These are phyloP conservation scores for Tringa solitaria DNA, from an alignment of 2,113 vertebrate species.

Conservation along the genomic window DNA sequence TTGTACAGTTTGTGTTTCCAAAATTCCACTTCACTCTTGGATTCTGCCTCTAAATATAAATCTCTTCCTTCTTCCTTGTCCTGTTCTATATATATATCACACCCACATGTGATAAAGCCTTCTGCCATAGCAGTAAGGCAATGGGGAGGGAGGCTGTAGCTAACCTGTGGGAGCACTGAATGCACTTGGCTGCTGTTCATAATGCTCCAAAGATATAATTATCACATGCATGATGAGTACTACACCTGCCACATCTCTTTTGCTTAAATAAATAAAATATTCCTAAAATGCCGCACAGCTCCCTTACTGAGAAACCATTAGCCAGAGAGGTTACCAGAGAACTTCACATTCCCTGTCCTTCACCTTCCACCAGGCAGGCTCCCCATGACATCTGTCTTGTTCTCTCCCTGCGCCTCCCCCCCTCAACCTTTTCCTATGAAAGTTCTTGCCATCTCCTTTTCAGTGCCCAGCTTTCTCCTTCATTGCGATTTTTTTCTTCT, in stretches of 20 bases:
- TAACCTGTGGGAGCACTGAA: constrained; percentile 60
- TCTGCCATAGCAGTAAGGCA: constrained; percentile 43
- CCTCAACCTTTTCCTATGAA: neutral
- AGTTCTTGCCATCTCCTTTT: neutral
- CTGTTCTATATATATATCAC: constrained; percentile 53
- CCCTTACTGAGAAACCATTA: neutral
- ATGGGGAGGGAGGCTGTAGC: constrained; percentile 40
- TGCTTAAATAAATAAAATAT: constrained; percentile 53
- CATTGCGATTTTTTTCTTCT: neutral
- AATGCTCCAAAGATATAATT: constrained; percentile 65
- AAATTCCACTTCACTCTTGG: constrained; percentile 28
- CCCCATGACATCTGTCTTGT: neutral
- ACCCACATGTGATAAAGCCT: constrained; percentile 64
- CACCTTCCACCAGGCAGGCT: neutral
- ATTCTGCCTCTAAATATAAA: constrained; percentile 65
- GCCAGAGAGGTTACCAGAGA: neutral
- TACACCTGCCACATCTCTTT: constrained; percentile 70
- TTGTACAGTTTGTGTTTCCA: neutral
- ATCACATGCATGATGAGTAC: constrained; percentile 60
- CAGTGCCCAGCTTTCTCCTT: neutral
- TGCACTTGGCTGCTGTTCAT: constrained; percentile 55
- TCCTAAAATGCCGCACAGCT: neutral
- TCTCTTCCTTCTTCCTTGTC: constrained; percentile 41
- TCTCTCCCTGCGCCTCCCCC: neutral
- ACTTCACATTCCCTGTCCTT: neutral